Evolutionary conservation across 2,888 invertebrate species (phyloP).

Genomic region (Eristalis tenax): DNA sequence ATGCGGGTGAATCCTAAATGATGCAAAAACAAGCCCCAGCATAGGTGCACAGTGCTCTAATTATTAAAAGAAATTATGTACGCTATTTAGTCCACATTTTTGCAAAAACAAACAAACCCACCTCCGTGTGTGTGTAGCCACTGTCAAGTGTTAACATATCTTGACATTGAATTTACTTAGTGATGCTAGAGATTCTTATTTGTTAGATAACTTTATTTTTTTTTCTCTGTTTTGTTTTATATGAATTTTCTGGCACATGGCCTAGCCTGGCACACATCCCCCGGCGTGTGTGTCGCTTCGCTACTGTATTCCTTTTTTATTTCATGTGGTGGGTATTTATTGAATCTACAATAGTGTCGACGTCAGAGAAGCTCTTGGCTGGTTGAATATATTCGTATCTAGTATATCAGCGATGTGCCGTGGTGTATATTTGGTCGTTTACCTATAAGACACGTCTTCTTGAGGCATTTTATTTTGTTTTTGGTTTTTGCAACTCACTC

Average conservation of each 20-base stretch:
- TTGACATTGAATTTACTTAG: constrained; percentile 64
- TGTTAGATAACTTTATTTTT: constrained; percentile 32
- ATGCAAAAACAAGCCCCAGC: background rate
- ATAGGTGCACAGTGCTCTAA: background rate
- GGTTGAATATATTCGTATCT: background rate
- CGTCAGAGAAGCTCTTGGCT: constrained; percentile 38
- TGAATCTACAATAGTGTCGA: constrained; percentile 18
- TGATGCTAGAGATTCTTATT: constrained; percentile 28
- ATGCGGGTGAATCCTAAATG: background rate
- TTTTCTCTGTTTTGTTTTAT: constrained; percentile 35
- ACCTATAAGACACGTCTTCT: constrained; percentile 46
- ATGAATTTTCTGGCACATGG: constrained; percentile 62
- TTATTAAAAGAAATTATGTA: background rate
- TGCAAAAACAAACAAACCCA: constrained; percentile 1
- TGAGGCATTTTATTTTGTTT: background rate
- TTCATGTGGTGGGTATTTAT: too few species aligned
- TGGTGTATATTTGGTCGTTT: constrained; percentile 43
- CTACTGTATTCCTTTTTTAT: background rate
- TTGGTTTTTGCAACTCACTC: constrained; percentile 9
- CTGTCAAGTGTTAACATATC: constrained; percentile 32
- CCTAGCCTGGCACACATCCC: constrained; percentile 20
- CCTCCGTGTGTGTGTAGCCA: constrained; percentile 25
- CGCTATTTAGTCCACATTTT: background rate
- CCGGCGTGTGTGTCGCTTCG: background rate
- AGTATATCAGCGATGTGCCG: constrained; percentile 12